Conservation (phyloP, 2,113 vertebrate species). For the Poicephalus gulielmi region DNA sequence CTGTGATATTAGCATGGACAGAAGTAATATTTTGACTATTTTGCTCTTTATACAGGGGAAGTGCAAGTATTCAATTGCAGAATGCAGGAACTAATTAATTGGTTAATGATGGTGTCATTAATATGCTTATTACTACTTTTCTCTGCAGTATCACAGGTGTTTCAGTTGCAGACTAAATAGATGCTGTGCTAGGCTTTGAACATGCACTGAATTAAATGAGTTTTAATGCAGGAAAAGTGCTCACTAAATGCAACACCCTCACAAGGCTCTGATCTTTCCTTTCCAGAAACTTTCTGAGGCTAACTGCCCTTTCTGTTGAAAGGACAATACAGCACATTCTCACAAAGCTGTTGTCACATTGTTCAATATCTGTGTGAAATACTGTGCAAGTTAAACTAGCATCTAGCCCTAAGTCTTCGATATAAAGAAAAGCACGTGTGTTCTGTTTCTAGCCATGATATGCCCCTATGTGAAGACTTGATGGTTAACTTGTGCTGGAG, state of each 20-base stretch:
- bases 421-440: background rate
- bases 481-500: background rate
- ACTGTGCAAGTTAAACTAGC: background rate
- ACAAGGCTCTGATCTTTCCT: background rate
- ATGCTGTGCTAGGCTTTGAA: background rate
- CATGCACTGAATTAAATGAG: background rate
- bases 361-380: background rate
- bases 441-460: background rate
- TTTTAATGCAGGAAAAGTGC: background rate
- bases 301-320: background rate
- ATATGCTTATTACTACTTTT: constrained; percentile 28
- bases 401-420: background rate
- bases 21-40: background rate
- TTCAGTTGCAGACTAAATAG: background rate
- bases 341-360: fast-evolving
- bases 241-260: background rate
- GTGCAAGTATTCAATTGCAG: background rate
- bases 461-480: background rate
- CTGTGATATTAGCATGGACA: background rate
- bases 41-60: background rate
- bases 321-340: background rate
- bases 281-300: background rate
- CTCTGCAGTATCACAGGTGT: background rate
- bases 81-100: constrained; percentile 21
- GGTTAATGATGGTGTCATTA: constrained; percentile 25